A percentile compares a stretch with the other conserved stretches of the same genome.
phyloP scores from a whole-genome alignment of 2,888 invertebrate species.

The Cataglyphis albicans region DNA sequence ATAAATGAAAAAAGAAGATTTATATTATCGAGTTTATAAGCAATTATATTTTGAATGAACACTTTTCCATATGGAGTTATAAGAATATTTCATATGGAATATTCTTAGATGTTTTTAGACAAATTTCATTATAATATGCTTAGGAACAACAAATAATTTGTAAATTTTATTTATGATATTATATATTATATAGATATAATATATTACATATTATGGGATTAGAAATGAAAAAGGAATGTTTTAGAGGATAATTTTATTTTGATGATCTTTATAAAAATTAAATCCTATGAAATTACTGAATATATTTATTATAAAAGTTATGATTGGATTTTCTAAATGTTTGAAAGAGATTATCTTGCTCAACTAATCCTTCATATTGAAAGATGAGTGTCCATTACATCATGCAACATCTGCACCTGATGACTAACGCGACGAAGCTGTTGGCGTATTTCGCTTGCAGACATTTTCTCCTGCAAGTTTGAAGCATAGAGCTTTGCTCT shows the following conservation, averaged over 20 bases:
- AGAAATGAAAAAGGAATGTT: neutral
- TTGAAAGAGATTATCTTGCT: neutral
- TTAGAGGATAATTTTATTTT: neutral
- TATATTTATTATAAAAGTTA: neutral
- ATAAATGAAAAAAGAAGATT: neutral
- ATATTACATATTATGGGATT: no score
- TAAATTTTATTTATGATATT: neutral
- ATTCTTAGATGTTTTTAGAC: neutral
- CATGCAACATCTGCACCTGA: slow-evolving; percentile 3
- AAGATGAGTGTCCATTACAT: neutral
- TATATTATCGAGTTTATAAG: slow-evolving; percentile 1
- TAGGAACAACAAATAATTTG: neutral
- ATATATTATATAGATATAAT: no score
- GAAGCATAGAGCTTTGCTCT: neutral
- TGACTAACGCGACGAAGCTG: neutral
- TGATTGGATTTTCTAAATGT: neutral
- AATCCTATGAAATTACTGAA: neutral
- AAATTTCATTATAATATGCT: slow-evolving; percentile 8
- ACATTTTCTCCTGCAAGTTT: slow-evolving; percentile 27
- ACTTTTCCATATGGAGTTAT: neutral
- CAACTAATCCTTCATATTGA: neutral
- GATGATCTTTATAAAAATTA: neutral
- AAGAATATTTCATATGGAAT: neutral
- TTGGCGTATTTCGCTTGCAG: slow-evolving; percentile 14
- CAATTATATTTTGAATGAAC: neutral